phyloP scores from a whole-genome alignment of 2,113 vertebrate genomes.

The Capreolus pygargus region DNA sequence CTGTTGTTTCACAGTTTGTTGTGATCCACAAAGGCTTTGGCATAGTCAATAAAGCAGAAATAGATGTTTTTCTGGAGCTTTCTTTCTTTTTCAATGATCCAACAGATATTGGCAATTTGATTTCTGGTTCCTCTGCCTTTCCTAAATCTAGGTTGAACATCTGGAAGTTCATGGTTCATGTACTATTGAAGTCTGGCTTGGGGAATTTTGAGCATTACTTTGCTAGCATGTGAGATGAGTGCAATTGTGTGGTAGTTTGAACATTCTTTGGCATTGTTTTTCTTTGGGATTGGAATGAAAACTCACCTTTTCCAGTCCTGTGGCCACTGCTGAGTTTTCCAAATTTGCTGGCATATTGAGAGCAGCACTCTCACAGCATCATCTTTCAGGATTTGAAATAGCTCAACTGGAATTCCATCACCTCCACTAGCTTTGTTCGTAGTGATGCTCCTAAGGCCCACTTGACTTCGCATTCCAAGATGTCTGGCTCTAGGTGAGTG shows the following conservation, averaged over 20 bases:
- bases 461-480: neutral
- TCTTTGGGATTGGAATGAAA: neutral
- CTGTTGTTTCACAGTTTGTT: neutral
- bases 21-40: neutral
- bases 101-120: neutral
- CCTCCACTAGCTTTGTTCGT: neutral
- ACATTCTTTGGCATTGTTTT: neutral
- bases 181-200: neutral
- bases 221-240: neutral
- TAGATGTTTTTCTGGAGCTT: neutral
- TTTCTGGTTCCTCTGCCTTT: neutral
- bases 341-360: neutral
- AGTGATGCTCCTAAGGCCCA: neutral
- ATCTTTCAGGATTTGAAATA: neutral
- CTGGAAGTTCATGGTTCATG: neutral
- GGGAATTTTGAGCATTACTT: neutral
- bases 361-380: neutral
- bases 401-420: neutral
- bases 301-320: neutral
- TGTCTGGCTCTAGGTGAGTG: neutral
- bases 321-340: neutral
- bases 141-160: neutral
- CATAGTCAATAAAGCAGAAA: neutral
- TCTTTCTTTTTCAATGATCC: neutral
- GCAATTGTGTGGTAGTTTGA: accelerated